A percentile compares a stretch with the other conserved stretches of the same genome.
Conservation (phyloP, 2,113 vertebrate species). For the Macroglossus sobrinus region DNA sequence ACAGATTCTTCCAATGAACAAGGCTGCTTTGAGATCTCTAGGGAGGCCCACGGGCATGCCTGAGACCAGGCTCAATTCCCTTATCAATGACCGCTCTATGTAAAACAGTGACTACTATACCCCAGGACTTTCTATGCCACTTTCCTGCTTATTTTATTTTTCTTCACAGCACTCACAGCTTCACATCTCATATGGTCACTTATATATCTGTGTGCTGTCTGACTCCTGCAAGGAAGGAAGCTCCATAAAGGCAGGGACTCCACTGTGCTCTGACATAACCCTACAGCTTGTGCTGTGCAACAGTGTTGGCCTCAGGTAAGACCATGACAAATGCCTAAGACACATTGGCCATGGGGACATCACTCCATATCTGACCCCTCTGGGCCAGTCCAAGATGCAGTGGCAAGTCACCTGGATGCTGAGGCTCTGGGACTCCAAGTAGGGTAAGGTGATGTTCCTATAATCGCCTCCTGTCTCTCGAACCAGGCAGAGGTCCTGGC, state of each 20-base stretch:
- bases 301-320: too few species aligned
- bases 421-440: constrained; percentile 90
- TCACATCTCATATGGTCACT: rapidly evolving
- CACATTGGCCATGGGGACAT: rapidly evolving
- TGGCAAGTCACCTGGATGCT: constrained; percentile 88
- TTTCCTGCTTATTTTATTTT: rapidly evolving
- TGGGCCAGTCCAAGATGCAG: neutral
- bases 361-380: rapidly evolving
- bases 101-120: neutral
- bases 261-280: neutral
- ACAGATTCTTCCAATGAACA: neutral
- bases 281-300: too few species aligned
- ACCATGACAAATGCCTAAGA: neutral
- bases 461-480: constrained; percentile 90
- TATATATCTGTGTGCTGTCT: rapidly evolving
- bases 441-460: constrained; percentile 87
- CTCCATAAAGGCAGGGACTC: rapidly evolving
- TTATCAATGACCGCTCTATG: neutral
- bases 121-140: neutral
- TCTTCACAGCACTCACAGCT: too few species aligned
- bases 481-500: constrained; percentile 88
- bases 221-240: neutral
- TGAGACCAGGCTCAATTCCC: neutral
- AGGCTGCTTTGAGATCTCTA: neutral
- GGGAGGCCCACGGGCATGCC: neutral